Conservation (phyloP, 1,140 invertebrate genomes). For the Dinoponera quadriceps region DNA sequence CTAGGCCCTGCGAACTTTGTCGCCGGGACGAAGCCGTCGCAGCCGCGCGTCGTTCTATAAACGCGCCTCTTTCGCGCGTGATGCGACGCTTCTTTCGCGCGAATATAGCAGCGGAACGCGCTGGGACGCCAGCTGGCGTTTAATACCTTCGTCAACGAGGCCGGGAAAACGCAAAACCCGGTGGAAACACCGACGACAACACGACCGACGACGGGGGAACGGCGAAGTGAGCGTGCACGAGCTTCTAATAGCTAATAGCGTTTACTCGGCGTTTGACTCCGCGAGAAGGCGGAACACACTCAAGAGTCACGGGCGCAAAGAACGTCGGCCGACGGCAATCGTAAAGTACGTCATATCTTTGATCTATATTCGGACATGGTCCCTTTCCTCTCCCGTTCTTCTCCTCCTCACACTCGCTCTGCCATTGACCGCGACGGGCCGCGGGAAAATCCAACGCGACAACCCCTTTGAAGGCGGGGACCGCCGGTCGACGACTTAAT, state of each 20-base stretch:
- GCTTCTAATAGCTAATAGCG: slow-evolving; percentile 78
- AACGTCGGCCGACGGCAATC: slow-evolving; percentile 70
- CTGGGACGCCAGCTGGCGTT: slow-evolving; percentile 18
- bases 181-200: slow-evolving; percentile 22
- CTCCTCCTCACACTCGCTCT: background rate
- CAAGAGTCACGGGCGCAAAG: slow-evolving; percentile 39
- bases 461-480: background rate
- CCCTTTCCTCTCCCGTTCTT: slow-evolving; percentile 26
- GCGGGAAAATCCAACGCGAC: slow-evolving; percentile 22
- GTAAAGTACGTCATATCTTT: slow-evolving; percentile 83
- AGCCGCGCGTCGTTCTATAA: slow-evolving; percentile 27
- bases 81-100: slow-evolving; percentile 10
- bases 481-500: background rate
- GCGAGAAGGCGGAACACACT: slow-evolving; percentile 35
- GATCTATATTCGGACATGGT: slow-evolving; percentile 80
- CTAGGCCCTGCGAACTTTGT: background rate
- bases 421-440: background rate
- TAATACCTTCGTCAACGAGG: slow-evolving; percentile 29
- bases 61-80: slow-evolving; percentile 32
- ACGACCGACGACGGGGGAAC: background rate
- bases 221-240: slow-evolving; percentile 47
- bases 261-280: slow-evolving; percentile 69
- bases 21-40: background rate
- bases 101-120: slow-evolving; percentile 23
- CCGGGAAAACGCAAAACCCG: slow-evolving; percentile 26